Conservation (phyloP, 2,113 vertebrate genomes). For the Ariopsis seemanni region DNA sequence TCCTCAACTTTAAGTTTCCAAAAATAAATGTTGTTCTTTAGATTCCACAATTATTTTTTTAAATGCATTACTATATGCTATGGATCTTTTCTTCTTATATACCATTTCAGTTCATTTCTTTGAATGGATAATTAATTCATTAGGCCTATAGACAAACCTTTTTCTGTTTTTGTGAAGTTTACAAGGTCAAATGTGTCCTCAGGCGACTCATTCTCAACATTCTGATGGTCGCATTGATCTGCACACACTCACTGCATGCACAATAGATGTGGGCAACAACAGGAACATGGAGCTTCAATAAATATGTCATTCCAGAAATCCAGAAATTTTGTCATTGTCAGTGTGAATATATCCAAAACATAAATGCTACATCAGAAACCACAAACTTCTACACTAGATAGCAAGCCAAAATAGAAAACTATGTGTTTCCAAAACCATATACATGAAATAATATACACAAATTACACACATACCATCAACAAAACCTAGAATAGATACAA, state of each 20-base stretch:
- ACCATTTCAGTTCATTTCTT: background rate
- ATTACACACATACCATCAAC: background rate
- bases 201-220: constrained; percentile 56
- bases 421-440: background rate
- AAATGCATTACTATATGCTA: background rate
- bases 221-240: constrained; percentile 68
- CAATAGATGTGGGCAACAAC: background rate
- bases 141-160: background rate
- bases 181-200: constrained; percentile 65
- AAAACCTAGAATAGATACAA: background rate
- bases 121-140: constrained; percentile 18
- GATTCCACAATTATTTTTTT: background rate
- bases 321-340: background rate
- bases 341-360: background rate
- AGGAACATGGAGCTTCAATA: background rate
- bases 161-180: constrained; percentile 19
- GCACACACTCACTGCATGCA: constrained; percentile 26
- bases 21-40: background rate
- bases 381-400: background rate
- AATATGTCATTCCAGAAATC: background rate
- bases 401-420: background rate
- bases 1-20: background rate
- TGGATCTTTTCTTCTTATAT: background rate
- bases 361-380: background rate
- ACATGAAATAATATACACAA: background rate